These are phyloP conservation scores for Bellardia pandia DNA, from an alignment of 2,888 invertebrate species.

Conservation along the genomic window DNA sequence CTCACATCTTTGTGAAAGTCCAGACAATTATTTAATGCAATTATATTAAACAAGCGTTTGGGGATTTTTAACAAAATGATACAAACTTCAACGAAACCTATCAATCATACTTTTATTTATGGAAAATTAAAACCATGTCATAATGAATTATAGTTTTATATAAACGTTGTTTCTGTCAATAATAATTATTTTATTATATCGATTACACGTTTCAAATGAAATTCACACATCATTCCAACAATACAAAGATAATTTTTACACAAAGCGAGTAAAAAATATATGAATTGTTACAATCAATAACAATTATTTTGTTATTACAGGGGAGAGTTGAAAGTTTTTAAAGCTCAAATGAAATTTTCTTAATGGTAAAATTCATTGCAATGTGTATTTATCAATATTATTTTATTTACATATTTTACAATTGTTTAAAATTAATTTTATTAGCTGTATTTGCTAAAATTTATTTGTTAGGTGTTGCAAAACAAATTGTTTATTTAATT, in stretches of 20 bases:
- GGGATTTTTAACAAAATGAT: not conserved
- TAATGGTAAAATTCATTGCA: too few species aligned
- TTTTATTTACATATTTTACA: too few species aligned
- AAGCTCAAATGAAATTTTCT: too few species aligned
- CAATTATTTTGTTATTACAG: not conserved
- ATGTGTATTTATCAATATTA: too few species aligned
- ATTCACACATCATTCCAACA: not conserved
- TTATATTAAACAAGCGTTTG: not conserved
- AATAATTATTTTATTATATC: slow-evolving; percentile 10
- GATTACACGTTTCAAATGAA: not conserved
- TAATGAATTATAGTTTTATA: not conserved
- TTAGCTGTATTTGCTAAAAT: not conserved
- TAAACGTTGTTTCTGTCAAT: not conserved
- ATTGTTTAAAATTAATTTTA: too few species aligned
- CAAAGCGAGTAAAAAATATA: not conserved
- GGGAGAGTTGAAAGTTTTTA: not conserved
- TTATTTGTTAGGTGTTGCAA: not conserved
- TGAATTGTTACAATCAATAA: not conserved
- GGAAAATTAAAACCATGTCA: not conserved
- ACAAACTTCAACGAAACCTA: not conserved
- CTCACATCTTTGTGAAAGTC: not conserved
- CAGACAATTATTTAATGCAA: not conserved
- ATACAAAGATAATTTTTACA: not conserved
- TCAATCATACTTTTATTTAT: not conserved
- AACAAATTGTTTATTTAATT: not conserved